Base-by-base conservation (phyloP, 2,797 vertebrate species). In the Acanthurus leucopareius region DNA sequence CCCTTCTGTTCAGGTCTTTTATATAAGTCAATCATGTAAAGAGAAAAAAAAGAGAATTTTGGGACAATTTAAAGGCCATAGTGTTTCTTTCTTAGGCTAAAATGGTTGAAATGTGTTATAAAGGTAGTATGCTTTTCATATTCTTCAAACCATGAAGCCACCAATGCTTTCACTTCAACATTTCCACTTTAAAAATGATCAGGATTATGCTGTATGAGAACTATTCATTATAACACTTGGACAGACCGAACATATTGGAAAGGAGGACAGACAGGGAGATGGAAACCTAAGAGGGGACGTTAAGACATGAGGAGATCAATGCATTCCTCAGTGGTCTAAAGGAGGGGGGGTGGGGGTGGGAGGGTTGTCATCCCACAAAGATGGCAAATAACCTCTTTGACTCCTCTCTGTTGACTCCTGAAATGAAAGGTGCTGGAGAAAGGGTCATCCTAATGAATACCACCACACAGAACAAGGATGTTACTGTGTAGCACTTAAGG, bases 361-460 rank as follows among this genome's bases (percentile, higher is more conserved):
- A 84, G 73, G 84, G 80, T 78, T 84, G 78, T 82, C 63, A 51
- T 77, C 79, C 84, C 49, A 85, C 88, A 88, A 91, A 91, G 83
- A 92, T 78, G 83, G 84, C 85, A 90, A 92, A 91, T 93, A 89
- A 90, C 90, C 92, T 92, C 88, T 86, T 90, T 86, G 89, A 86
- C 83, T 86, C 83, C 81, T 88, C 83, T 87, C 85, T 94, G 88
- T 88, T 92, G 91, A 91, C 89, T 93, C 80, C 87, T 82, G 76
- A 89, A 92, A 91, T 93, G 88, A 90, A 89, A 92, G 92, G 90
- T 93, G 89, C 93, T 82, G 88, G 89, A 80, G 61, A 88, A 25
- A 83, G 88, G 92, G 91, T 93, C 94, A 92, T 80, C 82, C 85
- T 90, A 86, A 90, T 93, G 94, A 92, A 93, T 86, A 90, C 76